Percentiles rank a stretch among this genome's conserved stretches.
These are phyloP conservation scores for Cossypha dichroa DNA, from an alignment of 2,797 vertebrate species.

Conservation along the genomic window DNA sequence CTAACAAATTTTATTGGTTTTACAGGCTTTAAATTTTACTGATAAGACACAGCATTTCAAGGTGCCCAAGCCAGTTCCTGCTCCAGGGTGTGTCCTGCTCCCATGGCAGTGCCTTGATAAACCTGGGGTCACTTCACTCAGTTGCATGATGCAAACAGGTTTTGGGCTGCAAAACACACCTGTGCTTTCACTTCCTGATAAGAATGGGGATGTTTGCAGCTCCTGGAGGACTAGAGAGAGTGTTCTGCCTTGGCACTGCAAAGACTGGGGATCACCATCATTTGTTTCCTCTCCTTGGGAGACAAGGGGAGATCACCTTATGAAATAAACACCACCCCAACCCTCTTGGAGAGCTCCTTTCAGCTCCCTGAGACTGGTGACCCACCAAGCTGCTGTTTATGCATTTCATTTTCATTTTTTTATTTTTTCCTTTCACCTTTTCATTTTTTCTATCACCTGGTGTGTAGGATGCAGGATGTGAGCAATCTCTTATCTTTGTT, in stretches of 20 bases:
- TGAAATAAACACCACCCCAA: neutral
- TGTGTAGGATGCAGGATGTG: neutral
- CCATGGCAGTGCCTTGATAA: neutral
- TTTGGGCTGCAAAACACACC: neutral
- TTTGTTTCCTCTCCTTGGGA: neutral
- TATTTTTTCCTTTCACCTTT: neutral
- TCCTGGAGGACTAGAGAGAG: neutral
- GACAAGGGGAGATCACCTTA: neutral
- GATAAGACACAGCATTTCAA: neutral
- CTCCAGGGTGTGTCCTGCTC: neutral
- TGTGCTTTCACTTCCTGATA: neutral
- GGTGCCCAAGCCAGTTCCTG: neutral
- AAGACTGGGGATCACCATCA: accelerated
- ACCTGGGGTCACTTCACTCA: neutral
- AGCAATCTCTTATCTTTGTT: neutral
- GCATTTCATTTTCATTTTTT: neutral
- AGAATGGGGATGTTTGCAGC: neutral
- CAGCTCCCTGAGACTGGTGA: neutral
- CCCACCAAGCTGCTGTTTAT: neutral
- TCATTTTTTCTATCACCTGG: neutral
- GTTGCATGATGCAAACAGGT: neutral
- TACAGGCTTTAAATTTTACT: neutral
- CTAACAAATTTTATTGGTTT: neutral
- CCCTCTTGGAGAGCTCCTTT: neutral
- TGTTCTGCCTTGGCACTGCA: neutral